Evolutionary conservation across 2,888 invertebrate genomes (phyloP), one percentile per base, ranked within the genome.

Genomic region (Aphrophora alni): DNA sequence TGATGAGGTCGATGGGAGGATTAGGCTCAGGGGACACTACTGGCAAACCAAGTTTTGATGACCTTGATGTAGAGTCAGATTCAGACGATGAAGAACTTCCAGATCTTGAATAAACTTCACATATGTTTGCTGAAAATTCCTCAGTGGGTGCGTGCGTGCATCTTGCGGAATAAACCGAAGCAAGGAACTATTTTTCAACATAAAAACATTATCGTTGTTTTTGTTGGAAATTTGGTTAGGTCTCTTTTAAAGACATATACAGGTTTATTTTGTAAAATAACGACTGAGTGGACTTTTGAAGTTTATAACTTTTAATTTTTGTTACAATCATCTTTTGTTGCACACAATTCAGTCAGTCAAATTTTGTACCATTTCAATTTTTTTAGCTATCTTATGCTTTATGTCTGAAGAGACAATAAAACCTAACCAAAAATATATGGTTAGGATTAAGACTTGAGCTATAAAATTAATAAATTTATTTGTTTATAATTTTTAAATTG

Each of bases 11-110:
- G 84, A 94, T 95, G 93, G 93, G 93, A 80, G 93, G 92, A 81
- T 86, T 92, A 73, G 89, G 89, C 79, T 90, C 90, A 77, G 90
- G 89, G 80, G 91, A 89, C 82, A 90, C 89, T 83, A 8, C 33
- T n/a, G 90, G 89, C 38, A 94, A 93, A 89, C 93, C 93, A 79
- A 91, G 91, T 84, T 93, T 95, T 85, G 94, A 95, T 86, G 95
- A 95, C 87, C 89, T 95, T 86, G 93, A 93, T 85, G 92, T 91
- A 84, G 91, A 90, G 77, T 91, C 91, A 75, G 95, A 95, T 87
- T 95, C 93, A 0, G 95, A 96, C 87, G 96, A 96, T 87, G 95
- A 94, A 87, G 93, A 93, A 85, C 89, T 95, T 89, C 94, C 94
- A 26, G 94, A 93, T 88, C 90, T 95, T 87, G 94, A 93, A 89